Evolutionary conservation across 2,888 invertebrate species (phyloP), one percentile per base, ranked within the genome.

Genomic region (Eristalis pertinax): DNA sequence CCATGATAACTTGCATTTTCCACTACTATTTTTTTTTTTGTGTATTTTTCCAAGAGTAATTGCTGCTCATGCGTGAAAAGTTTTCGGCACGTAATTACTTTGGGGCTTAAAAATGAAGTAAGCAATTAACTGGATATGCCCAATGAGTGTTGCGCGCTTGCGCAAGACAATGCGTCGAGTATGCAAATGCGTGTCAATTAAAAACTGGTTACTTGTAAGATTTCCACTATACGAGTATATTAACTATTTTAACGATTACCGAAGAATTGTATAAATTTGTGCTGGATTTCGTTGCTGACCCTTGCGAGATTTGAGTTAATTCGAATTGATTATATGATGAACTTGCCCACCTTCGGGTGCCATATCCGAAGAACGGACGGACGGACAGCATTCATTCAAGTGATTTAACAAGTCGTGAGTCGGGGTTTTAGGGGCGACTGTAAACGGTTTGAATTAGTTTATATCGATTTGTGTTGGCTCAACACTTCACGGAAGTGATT

Each of bases 81-180:
- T 19, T 26, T 69, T 32, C 32, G 7, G 22, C 32, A 15, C 56
- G 70, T 70, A 73, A 73, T 73, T 73, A 43, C 38, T 70, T 38
- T 7, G 38, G 24, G 58, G 38, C 4, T 70, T 24, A 19, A 19
- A 58, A 70, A 70, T 58, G 22, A 58, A 70, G 7, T 70, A 15
- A 70, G 35, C 62, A 72, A 62, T 72, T 72, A 72, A 72, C 26
- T 72, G 60, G 26, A 62, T 63, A 13, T 63, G 29, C 29, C 41
- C 41, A 63, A 26, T 13, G 72, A 73, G 62, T 62, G 15, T 22
- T 43, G 13, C 32, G 22, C 13, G 10, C 32, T 62, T 67, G 63
- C 41, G 41, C 41, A 62, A 72, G 41, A 38, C 22, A 22, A 38
- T 35, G 22, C 38, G 38, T 64, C 15, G 32, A 19, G 50, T 50